These are phyloP conservation scores for Phycodurus eques DNA, from an alignment of 2,113 vertebrate genomes.

Conservation along the genomic window DNA sequence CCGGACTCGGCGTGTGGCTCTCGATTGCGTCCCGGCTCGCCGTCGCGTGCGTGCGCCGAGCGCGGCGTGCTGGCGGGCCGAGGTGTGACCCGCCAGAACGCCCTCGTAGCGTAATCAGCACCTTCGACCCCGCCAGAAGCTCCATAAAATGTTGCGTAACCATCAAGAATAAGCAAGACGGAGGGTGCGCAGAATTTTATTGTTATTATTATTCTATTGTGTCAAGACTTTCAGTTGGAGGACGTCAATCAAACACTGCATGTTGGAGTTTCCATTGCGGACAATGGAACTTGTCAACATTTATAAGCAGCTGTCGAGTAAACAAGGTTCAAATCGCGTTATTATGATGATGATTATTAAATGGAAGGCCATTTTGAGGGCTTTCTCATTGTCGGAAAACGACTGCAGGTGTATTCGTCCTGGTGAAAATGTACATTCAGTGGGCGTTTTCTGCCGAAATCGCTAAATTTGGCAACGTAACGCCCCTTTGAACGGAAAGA, in stretches of 20 bases:
- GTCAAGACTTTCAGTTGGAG: neutral
- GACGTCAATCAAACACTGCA: neutral
- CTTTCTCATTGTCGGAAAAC: neutral
- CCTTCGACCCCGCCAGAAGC: neutral
- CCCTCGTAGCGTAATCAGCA: neutral
- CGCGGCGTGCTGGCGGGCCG: neutral
- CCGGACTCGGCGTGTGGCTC: neutral
- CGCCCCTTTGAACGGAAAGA: no score
- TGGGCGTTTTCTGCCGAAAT: no score
- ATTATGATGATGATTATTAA: no score
- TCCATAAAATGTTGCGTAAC: conserved; percentile 4
- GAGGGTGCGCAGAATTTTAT: no score
- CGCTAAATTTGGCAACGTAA: no score
- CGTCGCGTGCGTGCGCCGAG: neutral
- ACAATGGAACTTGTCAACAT: neutral
- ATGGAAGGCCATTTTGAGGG: neutral
- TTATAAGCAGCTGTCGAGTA: neutral
- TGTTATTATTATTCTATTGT: neutral
- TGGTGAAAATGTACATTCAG: neutral
- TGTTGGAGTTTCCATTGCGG: neutral
- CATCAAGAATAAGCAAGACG: neutral
- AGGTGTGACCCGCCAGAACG: neutral
- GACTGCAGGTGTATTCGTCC: neutral
- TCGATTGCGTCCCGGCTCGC: neutral
- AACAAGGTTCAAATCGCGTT: neutral